These are phyloP conservation scores for Hipposideros armiger DNA, from an alignment of 2,113 vertebrate genomes.

Conservation along the genomic window DNA sequence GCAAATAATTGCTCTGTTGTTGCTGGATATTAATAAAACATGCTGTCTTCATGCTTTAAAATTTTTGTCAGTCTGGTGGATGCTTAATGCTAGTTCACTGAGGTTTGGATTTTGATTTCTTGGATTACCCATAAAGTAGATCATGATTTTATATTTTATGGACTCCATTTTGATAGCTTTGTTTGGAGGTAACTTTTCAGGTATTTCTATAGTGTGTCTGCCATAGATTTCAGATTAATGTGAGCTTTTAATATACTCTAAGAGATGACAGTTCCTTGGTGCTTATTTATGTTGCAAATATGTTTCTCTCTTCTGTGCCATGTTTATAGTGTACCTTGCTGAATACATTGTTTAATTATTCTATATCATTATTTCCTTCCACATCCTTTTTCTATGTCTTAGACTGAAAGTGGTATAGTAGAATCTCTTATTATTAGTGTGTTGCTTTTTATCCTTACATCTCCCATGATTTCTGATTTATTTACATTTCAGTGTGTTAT, in stretches of 20 bases:
- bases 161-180: slow-evolving; percentile 16
- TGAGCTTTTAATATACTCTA: not conserved
- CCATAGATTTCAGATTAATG: not conserved
- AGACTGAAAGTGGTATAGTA: too few species aligned
- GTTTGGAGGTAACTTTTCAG: not conserved
- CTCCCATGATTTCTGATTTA: not conserved
- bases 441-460: not conserved
- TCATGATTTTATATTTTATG: not conserved
- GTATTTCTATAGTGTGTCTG: not conserved
- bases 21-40: not conserved
- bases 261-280: not conserved
- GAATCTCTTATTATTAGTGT: too few species aligned
- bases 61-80: not conserved
- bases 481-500: not conserved
- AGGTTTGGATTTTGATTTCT: slow-evolving; percentile 7
- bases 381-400: too few species aligned
- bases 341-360: not conserved
- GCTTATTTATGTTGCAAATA: not conserved
- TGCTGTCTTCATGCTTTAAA: not conserved
- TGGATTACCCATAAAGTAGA: not conserved
- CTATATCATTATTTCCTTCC: too few species aligned
- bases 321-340: not conserved
- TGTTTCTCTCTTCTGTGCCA: not conserved
- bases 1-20: not conserved
- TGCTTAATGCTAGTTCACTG: slow-evolving; percentile 7